Base-by-base conservation (phyloP, 2,113 vertebrate species). In the Paraplagusia blochii region DNA sequence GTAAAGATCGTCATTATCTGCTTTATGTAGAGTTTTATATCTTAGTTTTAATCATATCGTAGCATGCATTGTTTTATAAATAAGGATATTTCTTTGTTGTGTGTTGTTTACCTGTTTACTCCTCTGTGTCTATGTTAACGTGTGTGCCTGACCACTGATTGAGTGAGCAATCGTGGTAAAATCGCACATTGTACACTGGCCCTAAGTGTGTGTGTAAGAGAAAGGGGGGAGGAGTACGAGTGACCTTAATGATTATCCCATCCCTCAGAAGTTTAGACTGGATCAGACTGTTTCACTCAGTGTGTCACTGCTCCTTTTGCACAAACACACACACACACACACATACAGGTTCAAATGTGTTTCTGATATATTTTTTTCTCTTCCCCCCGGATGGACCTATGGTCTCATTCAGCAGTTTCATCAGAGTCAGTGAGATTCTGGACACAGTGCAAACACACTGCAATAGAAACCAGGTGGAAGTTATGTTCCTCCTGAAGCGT, bases 331-430 rank as follows among this genome's bases (percentile, higher is more conserved):
- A 43, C 59, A 14, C 57, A 53, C 45, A 49, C 11, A 47, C 45
- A 15, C 48, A 47, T 17, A 22, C 48, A 35, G 22, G 8, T 38
- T 58, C 11, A 6, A 5, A 43, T 44, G 43, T 53, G 33, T 44
- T 17, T 66, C 62, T 63, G 51, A 42, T 74, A 59, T 15, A 44
- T 68, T 60, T 81, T 71, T 79, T 58, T 73, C 16, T 53, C 35
- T 11, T 76, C 53, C 51, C 43, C 53, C 68, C 47, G 51, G 52
- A 40, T 44, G 54, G 51, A 35, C 55, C 34, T 50, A 44, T 40
- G 18, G 12, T 53, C 63, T 66, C 48, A 18, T 81, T 85, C 84
- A 80, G 82, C 76, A 54, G 34, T 76, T 79, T 77, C 54, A 39
- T 68, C 62, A 44, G 52, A 53, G 55, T 64, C 64, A 66, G 13